Conservation (phyloP, 2,888 invertebrate species). For the Megamerina dolium region DNA sequence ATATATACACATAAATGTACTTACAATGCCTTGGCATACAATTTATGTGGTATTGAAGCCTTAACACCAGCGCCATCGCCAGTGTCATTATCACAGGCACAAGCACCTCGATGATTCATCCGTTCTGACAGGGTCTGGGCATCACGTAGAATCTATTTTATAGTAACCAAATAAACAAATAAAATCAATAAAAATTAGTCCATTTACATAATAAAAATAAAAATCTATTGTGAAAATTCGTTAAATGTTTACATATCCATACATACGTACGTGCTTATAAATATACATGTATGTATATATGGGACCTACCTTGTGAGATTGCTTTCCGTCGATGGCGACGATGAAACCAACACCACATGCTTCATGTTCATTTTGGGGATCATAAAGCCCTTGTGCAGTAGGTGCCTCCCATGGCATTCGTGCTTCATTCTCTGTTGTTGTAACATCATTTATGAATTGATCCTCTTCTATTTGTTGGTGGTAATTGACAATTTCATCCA, state of each 20-base stretch:
- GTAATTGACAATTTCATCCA: conserved; percentile 11
- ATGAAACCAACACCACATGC: conserved; percentile 99
- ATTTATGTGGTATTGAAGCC: conserved; percentile 91
- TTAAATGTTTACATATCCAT: no score
- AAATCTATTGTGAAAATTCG: background rate
- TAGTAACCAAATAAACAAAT: conserved; percentile 15
- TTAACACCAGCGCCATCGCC: conserved; percentile 98
- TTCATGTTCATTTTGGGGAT: conserved; percentile 91
- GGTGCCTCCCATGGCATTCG: conserved; percentile 70
- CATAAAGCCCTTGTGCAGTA: conserved; percentile 87
- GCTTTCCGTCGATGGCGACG: conserved; percentile 93
- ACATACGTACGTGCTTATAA: background rate
- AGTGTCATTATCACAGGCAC: conserved; percentile 98
- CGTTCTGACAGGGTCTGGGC: conserved; percentile 90
- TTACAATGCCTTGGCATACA: conserved; percentile 82
- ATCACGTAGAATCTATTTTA: conserved; percentile 81
- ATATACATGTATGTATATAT: background rate
- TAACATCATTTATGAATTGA: conserved; percentile 20
- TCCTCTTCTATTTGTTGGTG: conserved; percentile 13
- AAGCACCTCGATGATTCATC: conserved; percentile 99
- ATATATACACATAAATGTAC: no score
- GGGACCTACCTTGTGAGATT: conserved; percentile 85
- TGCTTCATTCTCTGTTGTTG: conserved; percentile 14
- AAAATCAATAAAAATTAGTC: conserved; percentile 7
- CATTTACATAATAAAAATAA: background rate